Evolutionary conservation across 1,140 invertebrate species (phyloP).

Genomic region (Cherax quadricarinatus): DNA sequence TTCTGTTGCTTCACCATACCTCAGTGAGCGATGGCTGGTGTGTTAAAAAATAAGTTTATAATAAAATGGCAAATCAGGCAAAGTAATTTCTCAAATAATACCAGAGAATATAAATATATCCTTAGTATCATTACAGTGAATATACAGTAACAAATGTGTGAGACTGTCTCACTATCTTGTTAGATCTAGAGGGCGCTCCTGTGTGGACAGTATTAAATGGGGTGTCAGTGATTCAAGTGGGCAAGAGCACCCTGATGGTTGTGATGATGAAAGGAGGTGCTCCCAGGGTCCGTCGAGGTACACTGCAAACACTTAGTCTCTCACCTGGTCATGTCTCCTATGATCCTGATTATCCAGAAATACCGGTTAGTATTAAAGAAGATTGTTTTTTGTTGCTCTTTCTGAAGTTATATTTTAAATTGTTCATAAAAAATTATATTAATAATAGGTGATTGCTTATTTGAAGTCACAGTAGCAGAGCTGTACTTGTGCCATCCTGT

Average conservation of each 20-base stretch:
- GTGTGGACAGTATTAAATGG: slow-evolving; percentile 42
- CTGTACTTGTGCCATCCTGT: no score
- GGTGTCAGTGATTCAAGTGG: slow-evolving; percentile 49
- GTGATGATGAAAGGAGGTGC: slow-evolving; percentile 61
- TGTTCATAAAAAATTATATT: no score
- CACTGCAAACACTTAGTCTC: slow-evolving; percentile 38
- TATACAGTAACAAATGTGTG: not conserved
- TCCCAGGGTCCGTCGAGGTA: slow-evolving; percentile 47
- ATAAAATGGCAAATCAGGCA: no score
- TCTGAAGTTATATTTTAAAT: no score
- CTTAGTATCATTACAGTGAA: no score
- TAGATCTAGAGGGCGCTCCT: slow-evolving; percentile 6
- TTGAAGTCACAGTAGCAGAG: no score
- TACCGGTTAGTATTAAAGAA: slow-evolving; percentile 20
- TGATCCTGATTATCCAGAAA: slow-evolving; percentile 58
- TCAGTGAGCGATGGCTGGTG: no score
- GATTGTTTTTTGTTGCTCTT: not conserved
- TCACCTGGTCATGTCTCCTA: slow-evolving; percentile 24
- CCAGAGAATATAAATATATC: no score
- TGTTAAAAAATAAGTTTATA: no score
- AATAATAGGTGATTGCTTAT: no score
- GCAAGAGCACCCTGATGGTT: slow-evolving; percentile 58
- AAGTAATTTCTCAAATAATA: no score
- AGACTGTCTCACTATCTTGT: not conserved
- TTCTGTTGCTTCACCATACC: no score